Conservation (phyloP, 64 coral and sea anemone genomes). For the Orbicella faveolata region DNA sequence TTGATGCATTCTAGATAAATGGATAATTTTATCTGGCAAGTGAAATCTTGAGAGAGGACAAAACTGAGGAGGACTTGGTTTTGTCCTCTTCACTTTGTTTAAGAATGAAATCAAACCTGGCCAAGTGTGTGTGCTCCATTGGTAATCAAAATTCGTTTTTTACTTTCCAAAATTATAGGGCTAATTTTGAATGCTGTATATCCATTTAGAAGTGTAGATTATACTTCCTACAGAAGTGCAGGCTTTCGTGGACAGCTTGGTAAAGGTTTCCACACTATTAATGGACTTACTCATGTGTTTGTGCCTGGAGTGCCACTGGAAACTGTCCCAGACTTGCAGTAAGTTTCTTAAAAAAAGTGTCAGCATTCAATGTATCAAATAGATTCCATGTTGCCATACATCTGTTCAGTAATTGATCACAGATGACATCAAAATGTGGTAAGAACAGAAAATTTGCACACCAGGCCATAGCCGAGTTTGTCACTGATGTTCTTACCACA, state of each 20-base stretch:
- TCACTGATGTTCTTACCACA: too few species aligned
- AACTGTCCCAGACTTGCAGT: conserved; percentile 55
- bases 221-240: conserved; percentile 79
- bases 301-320: conserved; percentile 53
- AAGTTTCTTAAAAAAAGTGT: conserved; percentile 4
- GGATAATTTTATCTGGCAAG: too few species aligned
- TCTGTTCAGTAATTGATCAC: too few species aligned
- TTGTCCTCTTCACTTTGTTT: too few species aligned
- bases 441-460: too few species aligned
- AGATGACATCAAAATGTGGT: too few species aligned
- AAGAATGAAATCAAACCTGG: background rate
- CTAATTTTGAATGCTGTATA: conserved; percentile 73
- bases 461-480: too few species aligned
- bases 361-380: too few species aligned
- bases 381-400: too few species aligned
- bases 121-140: background rate
- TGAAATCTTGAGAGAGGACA: too few species aligned
- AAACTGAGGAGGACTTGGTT: too few species aligned
- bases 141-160: background rate
- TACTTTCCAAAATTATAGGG: conserved; percentile 8
- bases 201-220: conserved; percentile 76
- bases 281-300: conserved; percentile 81
- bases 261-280: conserved; percentile 72
- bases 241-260: conserved; percentile 80
- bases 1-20: too few species aligned